Evolutionary conservation across 2,888 invertebrate genomes (phyloP), one percentile per base, ranked within the genome.

Genomic region (Oegoconia quadripuncta): DNA sequence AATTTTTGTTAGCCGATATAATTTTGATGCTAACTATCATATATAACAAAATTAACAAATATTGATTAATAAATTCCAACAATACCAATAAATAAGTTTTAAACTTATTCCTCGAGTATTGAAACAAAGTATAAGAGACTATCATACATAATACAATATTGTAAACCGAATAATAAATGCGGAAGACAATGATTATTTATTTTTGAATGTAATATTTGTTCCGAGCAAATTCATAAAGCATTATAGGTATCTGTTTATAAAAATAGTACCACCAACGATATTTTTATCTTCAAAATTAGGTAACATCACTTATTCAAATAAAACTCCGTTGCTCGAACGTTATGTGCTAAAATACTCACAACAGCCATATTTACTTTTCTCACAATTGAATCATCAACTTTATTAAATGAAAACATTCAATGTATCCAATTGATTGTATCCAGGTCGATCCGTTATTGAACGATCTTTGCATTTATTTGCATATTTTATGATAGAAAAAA

Each of bases 171-270:
- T 27, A 29, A 40, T 25, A 46, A 26, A 31, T 59, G 50, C 54
- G 54, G 59, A 55, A 59, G 41, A 55, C 48, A 9, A 16, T 47
- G 44, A 37, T 34, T 39, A 43, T 69, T 60, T 59, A 55, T 52
- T 16, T 48, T 55, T 37, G 55, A 50, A 48, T 55, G 50, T 50
- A 38, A 47, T 72, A 64, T 74, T 74, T 72, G 73, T 75, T 74
- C 69, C 70, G 65, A 51, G 53, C 52, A 48, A 55, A 59, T 48
- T 53, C 42, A 48, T 49, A 49, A 48, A 49, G 11, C 8, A 30
- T 18, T 11, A 12, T n/a, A n/a, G 22, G 22, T 22, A 22, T 33
- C 1, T 12, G 32, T 20, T 22, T 17, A 16, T 17, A 30, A 17
- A 30, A 14, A 27, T 27, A 28, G 14, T 9, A 14, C 9, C 11